These are phyloP conservation scores for Lytechinus variegatus DNA, from an alignment of 35 echinoderm and acorn worm species.

Conservation along the genomic window DNA sequence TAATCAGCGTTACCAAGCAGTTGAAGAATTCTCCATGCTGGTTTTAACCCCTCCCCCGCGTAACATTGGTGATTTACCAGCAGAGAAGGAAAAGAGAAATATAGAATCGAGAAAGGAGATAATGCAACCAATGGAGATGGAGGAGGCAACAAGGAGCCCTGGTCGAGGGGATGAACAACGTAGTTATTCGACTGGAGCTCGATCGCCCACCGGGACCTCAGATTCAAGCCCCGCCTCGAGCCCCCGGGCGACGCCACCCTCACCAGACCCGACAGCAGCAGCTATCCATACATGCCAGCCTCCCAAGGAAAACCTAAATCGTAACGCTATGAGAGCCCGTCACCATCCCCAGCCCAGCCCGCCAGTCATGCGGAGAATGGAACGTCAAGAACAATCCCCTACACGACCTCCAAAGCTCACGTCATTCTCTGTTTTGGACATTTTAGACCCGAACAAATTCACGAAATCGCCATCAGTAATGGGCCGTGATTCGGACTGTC, in stretches of 20 bases:
- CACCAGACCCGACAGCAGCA: neutral
- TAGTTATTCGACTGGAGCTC: neutral
- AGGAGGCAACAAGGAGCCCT: neutral
- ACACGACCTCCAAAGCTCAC: slow-evolving; percentile 21
- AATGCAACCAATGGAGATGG: slow-evolving; percentile 25
- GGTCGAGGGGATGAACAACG: slow-evolving; percentile 40
- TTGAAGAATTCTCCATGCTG: neutral
- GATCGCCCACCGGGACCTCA: slow-evolving; percentile 32
- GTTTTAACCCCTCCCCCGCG: neutral
- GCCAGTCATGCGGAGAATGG: neutral
- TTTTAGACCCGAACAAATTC: slow-evolving; percentile 41
- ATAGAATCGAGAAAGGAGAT: neutral
- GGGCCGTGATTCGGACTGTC: neutral
- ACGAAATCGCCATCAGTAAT: neutral
- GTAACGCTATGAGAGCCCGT: neutral
- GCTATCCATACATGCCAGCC: neutral
- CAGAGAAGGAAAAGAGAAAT: slow-evolving; percentile 4
- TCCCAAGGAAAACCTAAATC: neutral
- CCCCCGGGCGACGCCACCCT: neutral
- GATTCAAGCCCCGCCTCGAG: slow-evolving; percentile 16
- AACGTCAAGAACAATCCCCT: neutral
- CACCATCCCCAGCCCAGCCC: neutral
- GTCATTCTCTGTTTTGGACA: slow-evolving; percentile 30
- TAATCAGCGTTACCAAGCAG: neutral
- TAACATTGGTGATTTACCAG: slow-evolving; percentile 10